These are phyloP conservation scores for Drosophila mayaguana DNA, from an alignment of 2,888 invertebrate genomes.

Conservation along the genomic window DNA sequence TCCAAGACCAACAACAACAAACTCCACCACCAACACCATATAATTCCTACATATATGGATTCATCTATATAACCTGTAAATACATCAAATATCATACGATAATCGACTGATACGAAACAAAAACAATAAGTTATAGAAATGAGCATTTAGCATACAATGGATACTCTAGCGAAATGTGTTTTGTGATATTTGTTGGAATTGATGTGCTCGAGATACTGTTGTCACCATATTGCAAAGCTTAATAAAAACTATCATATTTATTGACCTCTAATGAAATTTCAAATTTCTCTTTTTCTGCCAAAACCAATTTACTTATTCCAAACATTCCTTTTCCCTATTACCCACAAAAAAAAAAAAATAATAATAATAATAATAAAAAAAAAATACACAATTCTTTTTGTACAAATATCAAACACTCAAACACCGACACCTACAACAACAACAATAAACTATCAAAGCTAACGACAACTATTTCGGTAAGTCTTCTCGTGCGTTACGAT, in stretches of 20 bases:
- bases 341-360: slow-evolving; percentile 19
- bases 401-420: slow-evolving; percentile 36
- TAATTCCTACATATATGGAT: slow-evolving; percentile 80
- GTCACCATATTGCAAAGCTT: slow-evolving; percentile 46
- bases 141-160: slow-evolving; percentile 35
- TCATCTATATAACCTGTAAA: slow-evolving; percentile 84
- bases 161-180: slow-evolving; percentile 43
- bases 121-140: slow-evolving; percentile 17
- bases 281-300: slow-evolving; percentile 70
- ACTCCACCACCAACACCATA: slow-evolving; percentile 66
- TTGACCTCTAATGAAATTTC: slow-evolving; percentile 71
- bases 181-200: slow-evolving; percentile 63
- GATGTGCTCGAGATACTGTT: slow-evolving; percentile 59
- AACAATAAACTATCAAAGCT: slow-evolving; percentile 87
- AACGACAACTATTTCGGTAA: slow-evolving; percentile 99
- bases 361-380: too few species aligned
- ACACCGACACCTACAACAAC: slow-evolving; percentile 48
- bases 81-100: slow-evolving; percentile 82
- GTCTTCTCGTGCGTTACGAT: slow-evolving; percentile 85
- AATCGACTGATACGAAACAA: slow-evolving; percentile 56
- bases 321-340: slow-evolving; percentile 19
- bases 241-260: slow-evolving; percentile 52
- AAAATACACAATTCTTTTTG: slow-evolving; percentile 30
- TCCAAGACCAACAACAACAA: slow-evolving; percentile 57
- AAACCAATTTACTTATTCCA: slow-evolving; percentile 56